These are phyloP conservation scores for Stenotaenia linearis DNA, from an alignment of 2,888 invertebrate genomes.

Conservation along the genomic window DNA sequence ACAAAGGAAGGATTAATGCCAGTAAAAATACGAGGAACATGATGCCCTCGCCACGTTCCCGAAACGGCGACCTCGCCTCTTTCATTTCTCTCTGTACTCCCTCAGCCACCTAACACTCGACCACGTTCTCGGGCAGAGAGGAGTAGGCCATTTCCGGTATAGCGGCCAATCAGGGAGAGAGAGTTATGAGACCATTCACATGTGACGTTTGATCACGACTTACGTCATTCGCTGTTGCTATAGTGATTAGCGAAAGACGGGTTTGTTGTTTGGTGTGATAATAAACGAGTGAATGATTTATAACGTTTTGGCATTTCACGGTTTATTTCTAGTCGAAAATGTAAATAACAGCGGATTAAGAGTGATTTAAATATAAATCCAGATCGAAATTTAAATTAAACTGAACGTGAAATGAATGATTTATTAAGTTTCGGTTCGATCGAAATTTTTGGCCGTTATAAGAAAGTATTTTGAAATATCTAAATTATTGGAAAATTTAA, in stretches of 20 bases:
- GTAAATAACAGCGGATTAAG: no score
- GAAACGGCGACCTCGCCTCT: background rate
- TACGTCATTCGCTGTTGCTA: background rate
- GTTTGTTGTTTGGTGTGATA: background rate
- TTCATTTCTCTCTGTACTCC: background rate
- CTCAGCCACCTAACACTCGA: background rate
- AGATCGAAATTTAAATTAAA: no score
- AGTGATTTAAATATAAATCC: no score
- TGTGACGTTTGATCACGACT: background rate
- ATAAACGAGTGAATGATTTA: background rate
- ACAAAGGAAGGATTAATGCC: conserved; percentile 65
- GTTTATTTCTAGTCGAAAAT: no score
- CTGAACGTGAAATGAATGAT: no score
- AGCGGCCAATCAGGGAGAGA: background rate
- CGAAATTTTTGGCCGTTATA: no score
- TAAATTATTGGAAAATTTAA: no score
- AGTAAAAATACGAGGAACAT: conserved; percentile 57
- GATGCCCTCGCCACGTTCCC: conserved; percentile 32
- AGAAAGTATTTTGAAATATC: no score
- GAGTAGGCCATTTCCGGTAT: conserved; percentile 1
- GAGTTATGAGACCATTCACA: background rate
- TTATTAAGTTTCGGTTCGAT: no score
- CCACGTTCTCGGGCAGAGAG: background rate
- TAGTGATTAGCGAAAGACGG: background rate
- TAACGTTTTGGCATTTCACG: no score